These are phyloP conservation scores for Dipodomys merriami DNA, from an alignment of 2,113 vertebrate genomes.

Conservation along the genomic window DNA sequence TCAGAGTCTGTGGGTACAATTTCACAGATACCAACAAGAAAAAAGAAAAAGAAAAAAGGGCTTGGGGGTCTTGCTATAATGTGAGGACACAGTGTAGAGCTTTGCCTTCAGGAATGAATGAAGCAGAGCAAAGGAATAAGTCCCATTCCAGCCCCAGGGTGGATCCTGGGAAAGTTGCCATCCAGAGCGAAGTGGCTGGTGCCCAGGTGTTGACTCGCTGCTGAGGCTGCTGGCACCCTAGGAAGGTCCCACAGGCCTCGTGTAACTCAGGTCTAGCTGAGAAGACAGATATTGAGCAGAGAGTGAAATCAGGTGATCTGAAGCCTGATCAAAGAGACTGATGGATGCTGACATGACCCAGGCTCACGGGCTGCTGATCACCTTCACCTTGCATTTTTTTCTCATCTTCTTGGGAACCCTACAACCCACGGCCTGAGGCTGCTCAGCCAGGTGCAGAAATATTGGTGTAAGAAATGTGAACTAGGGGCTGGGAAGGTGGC, in stretches of 20 bases:
- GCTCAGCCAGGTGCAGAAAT: no score
- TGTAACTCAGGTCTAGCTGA: background rate
- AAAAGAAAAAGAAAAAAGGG: no score
- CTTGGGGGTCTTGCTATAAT: background rate
- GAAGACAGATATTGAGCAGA: background rate
- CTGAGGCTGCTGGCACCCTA: background rate
- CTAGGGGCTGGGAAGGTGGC: no score
- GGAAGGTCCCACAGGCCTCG: background rate
- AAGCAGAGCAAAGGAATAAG: background rate
- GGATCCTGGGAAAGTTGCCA: background rate
- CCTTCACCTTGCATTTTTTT: background rate
- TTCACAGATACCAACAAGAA: no score
- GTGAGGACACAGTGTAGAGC: background rate
- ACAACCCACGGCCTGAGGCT: background rate
- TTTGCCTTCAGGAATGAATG: background rate
- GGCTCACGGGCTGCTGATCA: no score
- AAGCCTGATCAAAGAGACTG: background rate
- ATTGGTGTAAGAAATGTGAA: background rate
- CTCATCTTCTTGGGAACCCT: background rate
- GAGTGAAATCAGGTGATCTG: background rate
- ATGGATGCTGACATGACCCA: no score
- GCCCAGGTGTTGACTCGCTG: background rate
- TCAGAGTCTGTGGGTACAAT: accelerated
- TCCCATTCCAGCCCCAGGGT: background rate
- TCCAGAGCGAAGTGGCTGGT: background rate